Percentiles rank a stretch among this genome's conserved stretches.
Conservation (phyloP, 2,797 vertebrate genomes). For the Lepidocolaptes lacrymiger region DNA sequence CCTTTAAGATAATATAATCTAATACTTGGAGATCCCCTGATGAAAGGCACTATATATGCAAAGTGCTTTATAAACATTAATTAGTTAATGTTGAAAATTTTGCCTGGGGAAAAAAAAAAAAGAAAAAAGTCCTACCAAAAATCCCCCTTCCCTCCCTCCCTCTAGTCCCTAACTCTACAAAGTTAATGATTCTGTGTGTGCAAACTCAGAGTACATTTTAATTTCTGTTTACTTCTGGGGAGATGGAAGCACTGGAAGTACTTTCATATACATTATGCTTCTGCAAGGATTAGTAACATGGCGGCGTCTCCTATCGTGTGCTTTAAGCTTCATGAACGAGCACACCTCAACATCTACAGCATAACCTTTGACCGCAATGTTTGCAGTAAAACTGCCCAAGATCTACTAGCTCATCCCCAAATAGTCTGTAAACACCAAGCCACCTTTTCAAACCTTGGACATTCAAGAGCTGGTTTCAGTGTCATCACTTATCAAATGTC, state of each 20-base stretch:
- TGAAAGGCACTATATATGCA: constrained; percentile 77
- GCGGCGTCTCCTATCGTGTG: neutral
- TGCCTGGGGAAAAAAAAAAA: constrained; percentile 25
- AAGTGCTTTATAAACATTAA: constrained; percentile 75
- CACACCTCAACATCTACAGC: neutral
- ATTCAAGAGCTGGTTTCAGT: neutral
- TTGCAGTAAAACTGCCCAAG: neutral
- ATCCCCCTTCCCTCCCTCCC: constrained; percentile 54
- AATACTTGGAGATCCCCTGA: constrained; percentile 72
- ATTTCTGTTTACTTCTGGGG: constrained; percentile 59
- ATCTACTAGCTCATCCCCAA: neutral
- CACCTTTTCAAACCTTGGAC: neutral
- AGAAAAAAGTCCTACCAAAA: constrained; percentile 10
- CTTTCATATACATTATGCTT: neutral
- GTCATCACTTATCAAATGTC: neutral
- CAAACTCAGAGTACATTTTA: constrained; percentile 46
- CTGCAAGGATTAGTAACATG: neutral
- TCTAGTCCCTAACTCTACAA: constrained; percentile 52
- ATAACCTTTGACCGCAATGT: neutral
- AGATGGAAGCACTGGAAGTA: constrained; percentile 12
- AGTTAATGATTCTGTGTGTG: constrained; percentile 68
- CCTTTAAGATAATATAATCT: constrained; percentile 72
- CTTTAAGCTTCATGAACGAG: neutral
- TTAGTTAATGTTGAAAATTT: constrained; percentile 74
- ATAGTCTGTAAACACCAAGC: neutral